Base-by-base conservation (phyloP, 53 echinoderm and acorn worm species). In the Hippasteria phrygiana region DNA sequence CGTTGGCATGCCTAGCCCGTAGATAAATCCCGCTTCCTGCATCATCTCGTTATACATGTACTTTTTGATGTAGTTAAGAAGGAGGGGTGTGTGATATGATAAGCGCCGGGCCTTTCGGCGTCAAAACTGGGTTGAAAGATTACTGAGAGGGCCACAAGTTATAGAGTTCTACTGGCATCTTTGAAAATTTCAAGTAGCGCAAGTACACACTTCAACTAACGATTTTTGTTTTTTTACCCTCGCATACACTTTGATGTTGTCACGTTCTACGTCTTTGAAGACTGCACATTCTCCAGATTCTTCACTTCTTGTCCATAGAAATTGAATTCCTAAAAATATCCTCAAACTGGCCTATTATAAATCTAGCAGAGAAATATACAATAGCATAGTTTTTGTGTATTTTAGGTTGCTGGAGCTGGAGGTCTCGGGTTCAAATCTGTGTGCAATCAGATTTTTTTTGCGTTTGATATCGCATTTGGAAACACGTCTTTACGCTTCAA, bases 1-100 rank as follows among this genome's bases (percentile, higher is more conserved):
- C 17, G 56, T 8, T 56, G 65, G 29, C 81, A 64, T 42, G 81
- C 42, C n/a, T 17, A 28, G 43, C 43, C 43, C 32, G 29, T 22
- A 39, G 81, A 62, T 81, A 81, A 81, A 81, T 14, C 2, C 37
- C 39, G 43, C 66, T 81, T 81, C 81, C 81, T 81, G 81, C 55
- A 45, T 81, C 81, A 38, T 43, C 29, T 43, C 64, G 43, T 37
- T 40, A 79, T 32, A 22, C 36, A 59, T 79, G 59, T 34, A 40
- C 62, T 79, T 59, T 59, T 32, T 38, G 56, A 59, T 79, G 59
- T 34, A 40, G 40, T 79, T 59, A 79, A 79, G 79, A 79, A 33
- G 38, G 37, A 78, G 37, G 47, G 78, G 59, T 78, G 78, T 9
- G 54, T 59, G 78, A 59, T 59, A 55, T 56, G 78, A 59, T 59